Evolutionary conservation across 1,140 invertebrate species (phyloP).

Genomic region (Arion vulgaris): DNA sequence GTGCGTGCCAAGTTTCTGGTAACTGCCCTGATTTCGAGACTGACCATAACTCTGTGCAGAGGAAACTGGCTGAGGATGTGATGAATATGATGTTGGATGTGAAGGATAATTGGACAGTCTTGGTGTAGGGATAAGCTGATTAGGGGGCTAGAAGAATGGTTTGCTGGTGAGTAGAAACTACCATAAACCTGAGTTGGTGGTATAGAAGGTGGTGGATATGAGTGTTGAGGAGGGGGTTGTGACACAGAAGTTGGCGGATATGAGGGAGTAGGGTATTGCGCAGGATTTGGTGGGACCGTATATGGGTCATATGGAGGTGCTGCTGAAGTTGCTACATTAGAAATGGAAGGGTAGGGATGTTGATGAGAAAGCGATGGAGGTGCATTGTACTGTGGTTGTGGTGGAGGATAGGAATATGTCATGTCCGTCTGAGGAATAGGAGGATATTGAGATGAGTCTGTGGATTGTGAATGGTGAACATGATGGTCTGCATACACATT

Average conservation of each 20-base stretch:
- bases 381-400: conserved; percentile 14
- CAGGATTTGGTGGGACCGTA: neutral
- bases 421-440: conserved; percentile 38
- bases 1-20: conserved; percentile 25
- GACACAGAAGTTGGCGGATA: conserved; percentile 31
- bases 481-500: conserved; percentile 26
- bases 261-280: neutral
- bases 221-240: conserved; percentile 7
- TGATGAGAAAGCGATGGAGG: conserved; percentile 15
- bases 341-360: conserved; percentile 37
- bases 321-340: neutral
- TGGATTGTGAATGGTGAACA: conserved; percentile 28
- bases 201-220: conserved; percentile 15
- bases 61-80: conserved; percentile 9
- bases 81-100: conserved; percentile 15
- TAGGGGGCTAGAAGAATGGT: conserved; percentile 35
- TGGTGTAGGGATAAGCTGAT: conserved; percentile 31
- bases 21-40: conserved; percentile 14
- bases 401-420: conserved; percentile 33
- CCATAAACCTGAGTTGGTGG: conserved; percentile 26
- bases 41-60: conserved; percentile 20
- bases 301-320: conserved; percentile 31
- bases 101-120: conserved; percentile 26
- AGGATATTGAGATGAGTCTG: conserved; percentile 37
- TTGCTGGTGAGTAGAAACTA: conserved; percentile 4